phyloP scores from a whole-genome alignment of 1,140 invertebrate genomes.

The Drosophila funebris region DNA sequence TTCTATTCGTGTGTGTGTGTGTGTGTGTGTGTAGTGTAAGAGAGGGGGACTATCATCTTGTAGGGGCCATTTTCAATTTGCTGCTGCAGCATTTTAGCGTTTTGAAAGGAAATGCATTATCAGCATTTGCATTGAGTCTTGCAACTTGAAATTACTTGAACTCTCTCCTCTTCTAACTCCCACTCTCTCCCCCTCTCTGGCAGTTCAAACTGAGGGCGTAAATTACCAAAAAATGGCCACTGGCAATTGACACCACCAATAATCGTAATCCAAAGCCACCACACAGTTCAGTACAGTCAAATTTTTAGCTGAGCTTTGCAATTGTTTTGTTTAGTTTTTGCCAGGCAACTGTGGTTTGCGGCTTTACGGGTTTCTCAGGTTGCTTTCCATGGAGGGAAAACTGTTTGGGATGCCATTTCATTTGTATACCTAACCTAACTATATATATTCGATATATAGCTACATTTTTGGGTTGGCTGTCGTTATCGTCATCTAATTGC shows the following conservation, averaged over 20 bases:
- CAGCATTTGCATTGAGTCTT: slow-evolving; percentile 76
- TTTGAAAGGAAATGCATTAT: slow-evolving; percentile 73
- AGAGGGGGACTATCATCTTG: slow-evolving; percentile 22
- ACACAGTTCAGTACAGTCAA: slow-evolving; percentile 3
- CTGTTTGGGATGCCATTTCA: slow-evolving; percentile 1
- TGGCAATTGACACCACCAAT: slow-evolving; percentile 81
- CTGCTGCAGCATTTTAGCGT: slow-evolving; percentile 60
- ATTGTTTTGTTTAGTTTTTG: slow-evolving; percentile 63
- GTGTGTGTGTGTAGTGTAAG: slow-evolving; percentile 13
- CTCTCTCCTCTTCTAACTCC: neutral
- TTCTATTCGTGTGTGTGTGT: neutral
- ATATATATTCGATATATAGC: neutral
- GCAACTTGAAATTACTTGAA: slow-evolving; percentile 75
- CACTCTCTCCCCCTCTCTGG: neutral
- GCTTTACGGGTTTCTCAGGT: slow-evolving; percentile 25
- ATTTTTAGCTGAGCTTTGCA: slow-evolving; percentile 71
- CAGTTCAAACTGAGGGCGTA: slow-evolving; percentile 53
- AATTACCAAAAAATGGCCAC: slow-evolving; percentile 80
- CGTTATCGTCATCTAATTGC: slow-evolving; percentile 58
- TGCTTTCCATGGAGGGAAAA: neutral
- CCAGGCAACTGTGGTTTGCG: slow-evolving; percentile 24
- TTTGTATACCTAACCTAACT: neutral
- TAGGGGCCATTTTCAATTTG: slow-evolving; percentile 78
- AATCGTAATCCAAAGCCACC: slow-evolving; percentile 47
- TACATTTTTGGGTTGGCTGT: slow-evolving; percentile 12